Evolutionary conservation across 2,113 vertebrate genomes (phyloP).

Genomic region (Riparia riparia): DNA sequence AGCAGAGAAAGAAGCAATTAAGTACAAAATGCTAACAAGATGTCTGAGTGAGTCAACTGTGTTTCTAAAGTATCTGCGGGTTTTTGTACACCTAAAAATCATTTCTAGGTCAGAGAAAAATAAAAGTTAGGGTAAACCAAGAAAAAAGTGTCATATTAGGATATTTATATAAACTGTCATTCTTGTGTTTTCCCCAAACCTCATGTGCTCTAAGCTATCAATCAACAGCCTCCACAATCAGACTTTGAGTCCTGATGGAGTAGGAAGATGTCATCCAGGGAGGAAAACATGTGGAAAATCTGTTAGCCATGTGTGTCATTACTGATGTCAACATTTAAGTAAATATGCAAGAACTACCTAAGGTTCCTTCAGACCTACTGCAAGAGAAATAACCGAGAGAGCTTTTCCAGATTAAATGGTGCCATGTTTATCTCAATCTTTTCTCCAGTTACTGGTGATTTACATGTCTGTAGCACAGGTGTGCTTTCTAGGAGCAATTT

Average conservation of each 20-base stretch:
- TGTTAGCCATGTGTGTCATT: conserved; percentile 79
- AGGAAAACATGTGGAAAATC: conserved; percentile 77
- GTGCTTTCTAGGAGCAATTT: neutral
- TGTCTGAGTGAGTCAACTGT: conserved; percentile 39
- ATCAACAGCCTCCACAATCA: conserved; percentile 75
- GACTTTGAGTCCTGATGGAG: conserved; percentile 70
- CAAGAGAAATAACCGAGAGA: neutral
- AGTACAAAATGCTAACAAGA: conserved; percentile 75
- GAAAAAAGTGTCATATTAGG: conserved; percentile 56
- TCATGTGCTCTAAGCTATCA: conserved; percentile 74
- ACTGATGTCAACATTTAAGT: conserved; percentile 70
- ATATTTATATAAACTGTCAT: conserved; percentile 78
- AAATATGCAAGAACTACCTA: conserved; percentile 57
- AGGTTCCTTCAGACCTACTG: conserved; percentile 1
- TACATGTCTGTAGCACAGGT: neutral
- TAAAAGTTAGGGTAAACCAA: conserved; percentile 45
- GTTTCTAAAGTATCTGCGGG: conserved; percentile 59
- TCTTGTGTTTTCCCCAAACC: conserved; percentile 65
- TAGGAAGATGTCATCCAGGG: conserved; percentile 72
- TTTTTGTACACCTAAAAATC: conserved; percentile 62
- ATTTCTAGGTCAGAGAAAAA: conserved; percentile 74
- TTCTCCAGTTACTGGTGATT: neutral
- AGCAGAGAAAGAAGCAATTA: conserved; percentile 72
- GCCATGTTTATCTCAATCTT: neutral
- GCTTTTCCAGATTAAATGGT: neutral